These are phyloP conservation scores for Hafferia zeledoni DNA, from an alignment of 2,797 vertebrate genomes.

Conservation along the genomic window DNA sequence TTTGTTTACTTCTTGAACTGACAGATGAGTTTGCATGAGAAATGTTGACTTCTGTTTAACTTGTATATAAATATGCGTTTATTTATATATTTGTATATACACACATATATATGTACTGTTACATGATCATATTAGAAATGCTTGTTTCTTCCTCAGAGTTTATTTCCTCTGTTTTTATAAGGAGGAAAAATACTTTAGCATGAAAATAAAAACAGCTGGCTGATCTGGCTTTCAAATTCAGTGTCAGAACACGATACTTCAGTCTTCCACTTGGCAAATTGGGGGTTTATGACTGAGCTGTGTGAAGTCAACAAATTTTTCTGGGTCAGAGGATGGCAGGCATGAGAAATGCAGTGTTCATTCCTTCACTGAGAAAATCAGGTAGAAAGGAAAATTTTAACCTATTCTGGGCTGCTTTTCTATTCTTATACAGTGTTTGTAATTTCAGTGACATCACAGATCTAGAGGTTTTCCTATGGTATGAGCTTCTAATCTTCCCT, in stretches of 20 bases:
- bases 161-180: neutral
- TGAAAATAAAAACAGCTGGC: neutral
- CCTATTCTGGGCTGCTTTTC: neutral
- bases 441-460: neutral
- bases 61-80: neutral
- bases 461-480: neutral
- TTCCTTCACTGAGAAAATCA: neutral
- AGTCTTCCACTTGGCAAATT: neutral
- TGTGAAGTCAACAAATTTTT: neutral
- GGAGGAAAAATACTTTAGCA: neutral
- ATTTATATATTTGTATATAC: neutral
- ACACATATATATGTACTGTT: neutral
- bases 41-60: neutral
- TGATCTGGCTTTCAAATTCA: neutral
- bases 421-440: neutral
- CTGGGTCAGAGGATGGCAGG: neutral
- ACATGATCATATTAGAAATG: neutral
- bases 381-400: neutral
- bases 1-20: conserved; percentile 38
- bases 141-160: neutral
- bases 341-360: neutral
- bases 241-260: neutral
- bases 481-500: neutral
- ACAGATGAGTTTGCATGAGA: conserved; percentile 32
- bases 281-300: neutral